Conservation (phyloP, 2,113 vertebrate genomes). For the Lampris megalopsis region DNA sequence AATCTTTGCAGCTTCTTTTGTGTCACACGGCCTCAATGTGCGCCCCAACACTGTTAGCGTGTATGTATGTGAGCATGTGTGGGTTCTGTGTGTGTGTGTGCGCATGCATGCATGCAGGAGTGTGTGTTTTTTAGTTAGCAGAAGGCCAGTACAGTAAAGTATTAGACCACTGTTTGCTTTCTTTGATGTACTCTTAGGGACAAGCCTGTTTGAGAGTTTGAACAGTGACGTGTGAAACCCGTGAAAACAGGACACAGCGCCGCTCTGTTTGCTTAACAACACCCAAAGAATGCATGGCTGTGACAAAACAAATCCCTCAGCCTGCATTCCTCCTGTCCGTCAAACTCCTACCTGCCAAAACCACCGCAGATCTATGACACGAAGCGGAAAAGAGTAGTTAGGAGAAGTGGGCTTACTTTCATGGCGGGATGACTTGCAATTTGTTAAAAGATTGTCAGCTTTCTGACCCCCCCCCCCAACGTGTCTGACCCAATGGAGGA, state of each 20-base stretch:
- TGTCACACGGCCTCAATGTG: too few relatives aligned
- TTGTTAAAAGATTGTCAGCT: conserved; percentile 40
- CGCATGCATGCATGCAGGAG: neutral
- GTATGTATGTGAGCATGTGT: neutral
- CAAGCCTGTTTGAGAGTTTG: conserved; percentile 75
- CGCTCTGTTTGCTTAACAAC: conserved; percentile 74
- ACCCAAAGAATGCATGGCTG: conserved; percentile 69
- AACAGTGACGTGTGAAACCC: conserved; percentile 79
- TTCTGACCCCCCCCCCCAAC: conserved; percentile 9
- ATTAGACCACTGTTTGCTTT: conserved; percentile 77
- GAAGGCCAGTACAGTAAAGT: conserved; percentile 73
- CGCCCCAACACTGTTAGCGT: too few relatives aligned
- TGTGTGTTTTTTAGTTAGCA: conserved; percentile 53
- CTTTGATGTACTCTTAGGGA: conserved; percentile 58
- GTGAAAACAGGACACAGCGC: conserved; percentile 79
- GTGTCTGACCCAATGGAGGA: conserved; percentile 8
- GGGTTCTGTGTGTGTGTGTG: neutral
- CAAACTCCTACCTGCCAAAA: conserved; percentile 70
- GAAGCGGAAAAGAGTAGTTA: conserved; percentile 46
- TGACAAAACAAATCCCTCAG: conserved; percentile 70
- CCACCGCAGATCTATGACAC: conserved; percentile 47
- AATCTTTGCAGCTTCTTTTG: too few relatives aligned
- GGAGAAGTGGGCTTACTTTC: conserved; percentile 13
- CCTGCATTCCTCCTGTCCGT: conserved; percentile 75
- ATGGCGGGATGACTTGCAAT: conserved; percentile 47